Percentiles rank a stretch among this genome's conserved stretches.
These are phyloP conservation scores for Phylloscopus collybita DNA, from an alignment of 2,797 vertebrate species.

Conservation along the genomic window DNA sequence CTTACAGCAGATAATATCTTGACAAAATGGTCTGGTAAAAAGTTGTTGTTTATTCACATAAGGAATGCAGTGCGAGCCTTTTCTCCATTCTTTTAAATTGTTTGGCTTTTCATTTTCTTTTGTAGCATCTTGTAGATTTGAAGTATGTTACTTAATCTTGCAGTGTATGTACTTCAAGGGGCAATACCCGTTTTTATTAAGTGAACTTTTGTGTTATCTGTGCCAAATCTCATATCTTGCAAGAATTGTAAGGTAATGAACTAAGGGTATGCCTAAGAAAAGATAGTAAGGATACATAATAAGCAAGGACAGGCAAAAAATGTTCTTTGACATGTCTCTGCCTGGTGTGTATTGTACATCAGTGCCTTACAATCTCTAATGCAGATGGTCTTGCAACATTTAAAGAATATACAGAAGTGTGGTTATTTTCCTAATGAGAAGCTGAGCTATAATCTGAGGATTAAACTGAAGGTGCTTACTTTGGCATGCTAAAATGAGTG, in stretches of 20 bases:
- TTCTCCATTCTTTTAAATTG: not conserved
- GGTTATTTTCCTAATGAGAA: not conserved
- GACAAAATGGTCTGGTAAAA: not conserved
- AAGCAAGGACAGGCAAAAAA: not conserved
- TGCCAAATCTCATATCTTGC: not conserved
- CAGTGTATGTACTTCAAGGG: not conserved
- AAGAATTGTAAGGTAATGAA: not conserved
- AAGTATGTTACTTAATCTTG: not conserved
- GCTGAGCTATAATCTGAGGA: not conserved
- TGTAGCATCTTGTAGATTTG: not conserved
- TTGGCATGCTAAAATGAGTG: not conserved
- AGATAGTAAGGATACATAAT: not conserved
- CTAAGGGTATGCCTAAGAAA: not conserved
- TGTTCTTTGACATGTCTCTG: not conserved
- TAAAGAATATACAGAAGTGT: not conserved
- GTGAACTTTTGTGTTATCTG: not conserved
- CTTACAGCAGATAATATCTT: not conserved
- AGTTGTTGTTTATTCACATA: not conserved
- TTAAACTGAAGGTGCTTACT: not conserved
- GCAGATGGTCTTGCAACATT: not conserved
- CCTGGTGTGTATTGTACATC: not conserved
- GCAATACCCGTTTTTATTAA: not conserved
- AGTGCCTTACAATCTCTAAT: not conserved
- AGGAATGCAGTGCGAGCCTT: not conserved
- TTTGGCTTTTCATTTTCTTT: not conserved